Evolutionary conservation across 1,140 invertebrate genomes (phyloP), one percentile per base, ranked within the genome.

Genomic region (Apis florea): DNA sequence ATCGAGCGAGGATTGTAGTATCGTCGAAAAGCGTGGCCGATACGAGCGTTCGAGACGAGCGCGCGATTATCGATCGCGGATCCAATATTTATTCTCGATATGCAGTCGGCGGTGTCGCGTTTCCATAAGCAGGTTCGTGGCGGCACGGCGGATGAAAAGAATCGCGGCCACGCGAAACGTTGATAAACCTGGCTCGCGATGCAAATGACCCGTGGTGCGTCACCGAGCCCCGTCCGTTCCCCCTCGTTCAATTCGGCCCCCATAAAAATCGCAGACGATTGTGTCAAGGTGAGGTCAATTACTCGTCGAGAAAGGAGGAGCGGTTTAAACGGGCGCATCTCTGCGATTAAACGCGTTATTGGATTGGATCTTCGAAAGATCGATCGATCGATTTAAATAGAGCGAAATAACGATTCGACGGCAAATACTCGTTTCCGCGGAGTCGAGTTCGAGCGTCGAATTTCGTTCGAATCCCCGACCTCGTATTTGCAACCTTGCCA

Each of bases 251-350:
- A 73, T 73, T 79, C 69, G 77, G 56, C 56, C 24, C 47, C 51
- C 51, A n/a, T 54, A 49, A 49, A 79, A 72, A 51, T 21, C 31
- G 56, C 66, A 47, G 56, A 70, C 68, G 77, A 72, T 64, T 49
- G 78, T 79, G 78, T 79, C 78, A 79, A 79, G 78, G 78, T 73
- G 78, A 79, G 78, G 78, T 79, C 69, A 73, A 79, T 79, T 79
- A 63, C 69, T 79, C n/a, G 51, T 73, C 69, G 78, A 73, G 78
- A 79, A 64, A 51, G n/a, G n/a, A n/a, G n/a, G 56, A 73, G 70
- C 49, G 24, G 59, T 10, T 76, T 19, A 49, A 49, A 47, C n/a
- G 40, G n/a, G 17, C 21, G 21, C n/a, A 68, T 24, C 47, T 72
- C 70, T 4, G 31, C 31, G 10, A 1, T n/a, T 11, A 3, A 58